Conservation (phyloP, 35 echinoderm and acorn worm genomes). For the Ophioderma brevispina region DNA sequence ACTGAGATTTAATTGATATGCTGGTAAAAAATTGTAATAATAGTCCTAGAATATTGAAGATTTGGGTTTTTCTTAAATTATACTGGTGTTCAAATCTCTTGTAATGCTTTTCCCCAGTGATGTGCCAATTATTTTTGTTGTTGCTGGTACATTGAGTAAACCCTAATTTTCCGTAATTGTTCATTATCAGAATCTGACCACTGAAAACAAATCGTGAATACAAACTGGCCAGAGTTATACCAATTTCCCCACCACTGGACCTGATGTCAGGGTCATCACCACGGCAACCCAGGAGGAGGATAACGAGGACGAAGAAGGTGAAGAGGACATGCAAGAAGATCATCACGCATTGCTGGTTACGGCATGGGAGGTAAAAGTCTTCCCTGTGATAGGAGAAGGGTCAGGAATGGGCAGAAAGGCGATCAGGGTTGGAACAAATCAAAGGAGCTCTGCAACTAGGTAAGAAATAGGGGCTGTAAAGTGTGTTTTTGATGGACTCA, state of each 20-base stretch:
- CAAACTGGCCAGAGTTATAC: conserved; percentile 60
- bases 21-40: too few species aligned
- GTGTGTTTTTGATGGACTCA: too few species aligned
- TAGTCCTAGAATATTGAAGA: too few species aligned
- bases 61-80: too few species aligned
- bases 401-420: conserved; percentile 72
- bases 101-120: too few species aligned
- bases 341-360: conserved; percentile 70
- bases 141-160: too few species aligned
- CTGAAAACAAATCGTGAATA: conserved; percentile 43
- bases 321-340: conserved; percentile 71
- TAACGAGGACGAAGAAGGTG: conserved; percentile 70
- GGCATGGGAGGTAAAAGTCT: conserved; percentile 84
- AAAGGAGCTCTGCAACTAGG: conserved; percentile 81
- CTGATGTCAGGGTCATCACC: conserved; percentile 37
- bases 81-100: too few species aligned
- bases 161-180: too few species aligned
- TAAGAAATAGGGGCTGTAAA: too few species aligned
- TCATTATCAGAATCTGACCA: conserved; percentile 62
- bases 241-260: conserved; percentile 73
- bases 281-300: conserved; percentile 38
- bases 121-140: too few species aligned
- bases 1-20: too few species aligned
- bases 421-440: conserved; percentile 78
- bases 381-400: conserved; percentile 72